phyloP scores from a whole-genome alignment of 2,888 invertebrate species.

The Cosmopolites sordidus region DNA sequence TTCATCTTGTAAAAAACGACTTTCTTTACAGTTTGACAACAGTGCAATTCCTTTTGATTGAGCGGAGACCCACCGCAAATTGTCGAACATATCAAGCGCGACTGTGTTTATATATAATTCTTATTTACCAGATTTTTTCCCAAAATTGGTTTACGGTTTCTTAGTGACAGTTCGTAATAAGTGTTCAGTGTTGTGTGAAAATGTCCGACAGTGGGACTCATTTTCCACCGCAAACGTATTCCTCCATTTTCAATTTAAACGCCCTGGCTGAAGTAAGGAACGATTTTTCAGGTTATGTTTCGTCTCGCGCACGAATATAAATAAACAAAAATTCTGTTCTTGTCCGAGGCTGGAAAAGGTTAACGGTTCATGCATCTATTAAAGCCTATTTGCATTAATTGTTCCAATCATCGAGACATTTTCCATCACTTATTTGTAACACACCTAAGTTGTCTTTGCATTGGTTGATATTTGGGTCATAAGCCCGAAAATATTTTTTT shows the following conservation, averaged over 20 bases:
- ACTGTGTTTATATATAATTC: too few species aligned
- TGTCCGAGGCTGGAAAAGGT: not conserved
- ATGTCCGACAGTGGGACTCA: conserved; percentile 32
- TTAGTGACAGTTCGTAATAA: not conserved
- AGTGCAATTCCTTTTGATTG: too few species aligned
- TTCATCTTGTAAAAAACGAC: too few species aligned
- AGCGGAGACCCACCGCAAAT: too few species aligned
- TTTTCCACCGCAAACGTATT: conserved; percentile 47
- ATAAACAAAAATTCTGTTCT: conserved; percentile 7
- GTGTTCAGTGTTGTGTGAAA: conserved; percentile 12
- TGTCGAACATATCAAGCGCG: too few species aligned
- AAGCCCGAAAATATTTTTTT: too few species aligned
- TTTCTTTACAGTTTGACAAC: too few species aligned
- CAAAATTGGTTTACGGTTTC: not conserved
- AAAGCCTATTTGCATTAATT: not conserved
- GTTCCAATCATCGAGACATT: not conserved
- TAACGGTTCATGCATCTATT: not conserved
- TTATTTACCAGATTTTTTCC: too few species aligned
- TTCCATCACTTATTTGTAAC: not conserved
- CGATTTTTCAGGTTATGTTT: conserved; percentile 4
- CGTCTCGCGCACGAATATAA: conserved; percentile 3
- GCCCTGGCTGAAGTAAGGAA: conserved; percentile 39
- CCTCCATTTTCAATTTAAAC: conserved; percentile 45
- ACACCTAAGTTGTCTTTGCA: too few species aligned
- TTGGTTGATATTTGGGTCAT: too few species aligned